Evolutionary conservation across 2,888 invertebrate species (phyloP), one percentile per base, ranked within the genome.

Genomic region (Heteropelma amictum): DNA sequence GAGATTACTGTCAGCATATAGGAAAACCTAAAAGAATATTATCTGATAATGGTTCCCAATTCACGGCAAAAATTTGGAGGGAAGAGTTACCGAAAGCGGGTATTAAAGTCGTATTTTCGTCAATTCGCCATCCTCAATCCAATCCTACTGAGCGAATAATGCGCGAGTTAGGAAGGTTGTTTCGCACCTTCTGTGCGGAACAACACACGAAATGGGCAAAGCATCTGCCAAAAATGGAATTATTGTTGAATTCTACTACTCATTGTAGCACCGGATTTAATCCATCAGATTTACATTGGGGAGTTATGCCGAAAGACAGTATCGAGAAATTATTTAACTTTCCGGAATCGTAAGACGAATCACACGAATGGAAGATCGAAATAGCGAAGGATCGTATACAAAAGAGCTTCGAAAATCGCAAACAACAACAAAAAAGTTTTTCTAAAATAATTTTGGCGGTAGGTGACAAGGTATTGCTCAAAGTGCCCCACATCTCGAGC

Each of bases 101-200:
- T 1, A 54, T 71, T 4, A 47, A 58, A 21, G 58, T 69, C 2
- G 5, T 28, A 0, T 76, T 42, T 64, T 75, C 72, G 3, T 72
- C 75, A 0, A 68, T 77, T 7, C 19, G 54, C 5, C 54, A 38
- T 10, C 54, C 54, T 10, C 35, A 54, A 10, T 54, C 54, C 6
- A 54, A 77, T 51, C 64, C 69, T 0, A 60, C 69, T 1, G 72
- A 77, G 14, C 42, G 75, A n/a, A n/a, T n/a, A n/a, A n/a, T n/a
- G n/a, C n/a, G n/a, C n/a, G n/a, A n/a, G n/a, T n/a, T n/a, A n/a
- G 1, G 5, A n/a, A n/a, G n/a, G n/a, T n/a, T n/a, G n/a, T n/a
- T n/a, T n/a, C n/a, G n/a, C n/a, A 68, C 69, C 7, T 26, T 23
- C 38, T 60, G n/a, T 21, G 7, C 54, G 0, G 60, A 60, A 2